Base-by-base conservation (phyloP, 2,888 invertebrate species). In the Cremastobaeus sp. region DNA sequence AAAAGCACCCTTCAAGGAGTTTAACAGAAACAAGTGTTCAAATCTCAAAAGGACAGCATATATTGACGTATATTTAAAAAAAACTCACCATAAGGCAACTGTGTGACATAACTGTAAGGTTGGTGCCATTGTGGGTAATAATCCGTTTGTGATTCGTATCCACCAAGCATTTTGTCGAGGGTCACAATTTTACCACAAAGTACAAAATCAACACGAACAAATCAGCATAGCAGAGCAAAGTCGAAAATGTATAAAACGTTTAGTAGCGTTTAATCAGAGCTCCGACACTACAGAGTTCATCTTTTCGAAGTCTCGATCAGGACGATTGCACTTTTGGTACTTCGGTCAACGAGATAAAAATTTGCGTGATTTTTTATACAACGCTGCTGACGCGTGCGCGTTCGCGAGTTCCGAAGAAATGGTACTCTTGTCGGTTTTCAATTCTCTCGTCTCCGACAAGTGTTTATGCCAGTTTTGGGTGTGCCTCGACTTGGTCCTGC, bases 121-220 rank as follows among this genome's bases (percentile, higher is more conserved):
- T 87, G 87, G 78, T 87, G 87, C 87, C 87, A 87, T 35, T 87
- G 87, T 8, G 87, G 85, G 79, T 87, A 87, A 71, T 87, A 87
- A 75, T 87, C 87, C 76, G 86, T 75, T 25, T 87, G 87, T 1
- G 85, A 76, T 74, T 87, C 87, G 78, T 86, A 87, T 12, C 87
- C 85, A 28, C 87, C 85, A 57, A 87, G 77, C 85, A 85, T 86
- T 43, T 65, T 81, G 37, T 6, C 5, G 48, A 52, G 48, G 12
- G 9, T 39, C 34, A 12, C 41, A 25, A 60, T 41, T 32, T 1
- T 3, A 2, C 20, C 14, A 35, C 5, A 0, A 17, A 25, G 11
- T 17, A n/a, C 9, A n/a, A 2, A 54, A 20, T 17, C 8, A 5
- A 32, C 1, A 14, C 12, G 3, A 1, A 39, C 25, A 3, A 25